Base-by-base conservation (phyloP, 2,113 vertebrate species). In the Paedocypris sp. region DNA sequence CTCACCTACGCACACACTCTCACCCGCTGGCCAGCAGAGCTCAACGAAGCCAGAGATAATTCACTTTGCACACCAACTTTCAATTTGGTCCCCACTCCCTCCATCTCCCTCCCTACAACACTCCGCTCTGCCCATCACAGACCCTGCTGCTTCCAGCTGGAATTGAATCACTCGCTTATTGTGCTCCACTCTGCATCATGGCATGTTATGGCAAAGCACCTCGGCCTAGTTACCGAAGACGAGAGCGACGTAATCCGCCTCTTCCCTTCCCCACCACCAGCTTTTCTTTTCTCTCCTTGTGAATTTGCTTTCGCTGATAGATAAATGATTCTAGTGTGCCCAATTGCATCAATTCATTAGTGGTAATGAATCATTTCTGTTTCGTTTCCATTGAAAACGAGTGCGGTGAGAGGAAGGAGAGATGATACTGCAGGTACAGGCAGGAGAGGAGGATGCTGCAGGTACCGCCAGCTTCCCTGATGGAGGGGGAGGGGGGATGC, bases 61-160 rank as follows among this genome's bases (percentile, higher is more conserved):
- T 82, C 64, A 73, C 68, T 81, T 77, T 79, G 69, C 73, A 67
- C 67, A 60, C 70, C 70, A 70, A 75, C 67, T 77, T 77, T 73
- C 72, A 73, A 72, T 78, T 77, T 75, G 64, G 67, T 42, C 23
- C 46, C 58, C 19, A 26, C 45, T 52, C 49, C 28, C 46, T 23
- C 42, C 50, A 60, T 57, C 59, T 15, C 57, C 32, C 32, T 25
- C 25, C 33, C 20, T 16, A 64, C 79, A 74, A 60, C 47, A 3
- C 62, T 7, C 52, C 42, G 15, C 69, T 63, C 54, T 67, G 64
- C 62, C 36, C 50, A 52, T 69, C 62, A 59, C 43, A 42, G 41
- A 51, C 69, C 48, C 22, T 12, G 15, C 47, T 53, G 64, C 60
- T 67, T 54, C 20, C 28, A 54, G 64, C 23, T 13, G 5, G 38